These are phyloP conservation scores for Drosophila subobscura DNA, from an alignment of 1,140 invertebrate genomes.

Conservation along the genomic window DNA sequence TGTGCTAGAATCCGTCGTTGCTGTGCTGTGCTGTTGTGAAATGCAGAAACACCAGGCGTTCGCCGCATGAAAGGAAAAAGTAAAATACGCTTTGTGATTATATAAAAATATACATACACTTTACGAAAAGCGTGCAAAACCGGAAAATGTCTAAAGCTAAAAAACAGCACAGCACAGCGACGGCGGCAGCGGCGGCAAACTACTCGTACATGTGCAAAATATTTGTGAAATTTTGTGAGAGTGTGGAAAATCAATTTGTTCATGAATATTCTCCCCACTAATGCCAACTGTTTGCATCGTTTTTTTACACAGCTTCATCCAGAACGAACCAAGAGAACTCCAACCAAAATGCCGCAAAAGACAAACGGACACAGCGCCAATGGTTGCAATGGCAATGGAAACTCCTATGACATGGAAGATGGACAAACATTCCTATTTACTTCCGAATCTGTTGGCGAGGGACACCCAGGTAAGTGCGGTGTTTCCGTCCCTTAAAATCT, in stretches of 20 bases:
- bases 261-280: constrained; percentile 17
- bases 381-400: constrained; percentile 88
- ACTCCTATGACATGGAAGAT: constrained; percentile 89
- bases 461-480: constrained; percentile 93
- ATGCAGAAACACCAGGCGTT: constrained; percentile 28
- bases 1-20: no score
- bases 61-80: constrained; percentile 25
- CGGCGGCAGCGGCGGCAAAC: constrained; percentile 35
- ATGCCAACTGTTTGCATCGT: constrained; percentile 14
- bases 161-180: constrained; percentile 20
- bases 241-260: constrained; percentile 65
- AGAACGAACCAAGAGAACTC: constrained; percentile 13
- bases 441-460: constrained; percentile 99
- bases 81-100: constrained; percentile 48
- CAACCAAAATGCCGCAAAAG: constrained; percentile 77
- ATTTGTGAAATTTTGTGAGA: constrained; percentile 20
- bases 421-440: constrained; percentile 97
- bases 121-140: constrained; percentile 30
- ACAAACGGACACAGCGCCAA: constrained; percentile 74
- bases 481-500: neutral
- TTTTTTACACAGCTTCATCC: constrained; percentile 38
- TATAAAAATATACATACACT: constrained; percentile 55
- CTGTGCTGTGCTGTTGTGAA: neutral
- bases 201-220: constrained; percentile 24
- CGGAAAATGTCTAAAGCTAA: constrained; percentile 19